These are phyloP conservation scores for Oasisia sp. DNA, from an alignment of 2,888 invertebrate species.

Conservation along the genomic window DNA sequence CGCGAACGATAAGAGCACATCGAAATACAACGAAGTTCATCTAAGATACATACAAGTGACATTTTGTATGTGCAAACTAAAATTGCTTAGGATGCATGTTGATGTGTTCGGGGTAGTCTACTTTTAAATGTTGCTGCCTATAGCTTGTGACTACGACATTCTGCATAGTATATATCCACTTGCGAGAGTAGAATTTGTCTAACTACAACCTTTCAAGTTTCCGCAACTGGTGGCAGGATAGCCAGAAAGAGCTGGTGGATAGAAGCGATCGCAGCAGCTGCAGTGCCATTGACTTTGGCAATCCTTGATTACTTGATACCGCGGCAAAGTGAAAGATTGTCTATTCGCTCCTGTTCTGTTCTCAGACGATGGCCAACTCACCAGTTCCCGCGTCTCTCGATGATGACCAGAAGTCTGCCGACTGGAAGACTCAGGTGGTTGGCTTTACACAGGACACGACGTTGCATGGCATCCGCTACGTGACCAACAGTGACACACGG, in stretches of 20 bases:
- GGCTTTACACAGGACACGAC: conserved; percentile 33
- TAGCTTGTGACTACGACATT: neutral
- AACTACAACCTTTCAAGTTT: neutral
- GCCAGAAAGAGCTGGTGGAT: neutral
- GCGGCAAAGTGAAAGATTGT: neutral
- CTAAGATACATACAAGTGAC: too few relatives aligned
- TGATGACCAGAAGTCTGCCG: neutral
- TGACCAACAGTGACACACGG: conserved; percentile 22
- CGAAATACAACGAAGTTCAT: too few relatives aligned
- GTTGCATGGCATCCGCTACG: conserved; percentile 33
- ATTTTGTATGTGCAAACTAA: too few relatives aligned
- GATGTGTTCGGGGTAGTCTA: too few relatives aligned
- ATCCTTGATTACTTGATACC: neutral
- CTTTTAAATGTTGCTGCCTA: neutral
- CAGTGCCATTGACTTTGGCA: neutral
- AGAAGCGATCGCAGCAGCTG: neutral
- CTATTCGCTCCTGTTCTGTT: neutral
- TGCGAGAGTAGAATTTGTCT: neutral
- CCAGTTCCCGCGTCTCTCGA: neutral
- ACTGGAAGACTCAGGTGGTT: conserved; percentile 27
- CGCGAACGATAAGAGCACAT: too few relatives aligned
- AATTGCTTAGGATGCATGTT: neutral
- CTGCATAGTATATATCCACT: neutral
- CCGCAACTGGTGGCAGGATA: too few relatives aligned
- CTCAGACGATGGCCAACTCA: neutral